Evolutionary conservation across 2,797 vertebrate species (phyloP), one percentile per base, ranked within the genome.

Genomic region (Enteromius unitaeniatus): DNA sequence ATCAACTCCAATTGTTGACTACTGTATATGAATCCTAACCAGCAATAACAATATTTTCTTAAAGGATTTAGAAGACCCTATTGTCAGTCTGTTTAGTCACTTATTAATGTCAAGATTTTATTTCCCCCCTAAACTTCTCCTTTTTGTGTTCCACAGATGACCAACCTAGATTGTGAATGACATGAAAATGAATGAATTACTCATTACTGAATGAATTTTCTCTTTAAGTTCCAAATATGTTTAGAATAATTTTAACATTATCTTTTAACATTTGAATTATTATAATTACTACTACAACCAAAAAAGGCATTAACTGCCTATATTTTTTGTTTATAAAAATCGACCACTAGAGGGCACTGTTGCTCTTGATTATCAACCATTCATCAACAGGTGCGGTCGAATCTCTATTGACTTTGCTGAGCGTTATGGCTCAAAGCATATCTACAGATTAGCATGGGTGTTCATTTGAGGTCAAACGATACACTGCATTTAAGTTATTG

Each of bases 341-440:
- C 26, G 21, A 10, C 28, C 86, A 87, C 82, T 82, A 95, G 95
- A 93, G 91, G 91, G 88, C 94, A 92, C 89, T 94, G 92, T 93
- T 93, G 93, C 87, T 89, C 88, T 11, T 19, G 4, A 13, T 67
- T 45, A 31, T 62, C 31, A 85, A 74, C 72, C 55, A 76, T 72
- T 6, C 9, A 88, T 93, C 94, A 93, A 94, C 92, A 95, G 92
- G 93, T 94, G 85, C 23, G 68, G 45, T 58, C 37, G 34, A 64
- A 65, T 45, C n/a, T 14, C 21, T 37, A 7, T 69, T 42, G 37
- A 69, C 34, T 79, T 34, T 40, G 31, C 21, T 10, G 26, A n/a
- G 13, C 11, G 3, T 40, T 14, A 5, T 11, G 23, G 58, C 13
- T 74, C 40, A 28, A n/a, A 14, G 19, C 19, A n/a, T 19, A 51